phyloP scores from a whole-genome alignment of 2,888 invertebrate species.

The Ryuthela nishihirai region DNA sequence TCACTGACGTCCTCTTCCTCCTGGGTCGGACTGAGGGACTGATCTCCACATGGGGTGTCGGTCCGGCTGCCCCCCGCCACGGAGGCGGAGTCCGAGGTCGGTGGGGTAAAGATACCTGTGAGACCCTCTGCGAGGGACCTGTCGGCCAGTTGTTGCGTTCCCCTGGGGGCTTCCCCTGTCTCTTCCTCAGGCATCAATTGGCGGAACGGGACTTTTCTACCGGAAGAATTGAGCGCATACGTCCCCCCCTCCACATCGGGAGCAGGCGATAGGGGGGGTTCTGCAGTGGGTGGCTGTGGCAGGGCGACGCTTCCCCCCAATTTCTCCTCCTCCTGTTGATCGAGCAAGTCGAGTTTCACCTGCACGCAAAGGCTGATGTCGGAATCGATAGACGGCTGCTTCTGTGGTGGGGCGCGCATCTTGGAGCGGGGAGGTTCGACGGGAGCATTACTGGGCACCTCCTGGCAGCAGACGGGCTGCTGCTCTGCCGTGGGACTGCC shows the following conservation, averaged over 20 bases:
- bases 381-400: constrained; percentile 39
- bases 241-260: constrained; percentile 18
- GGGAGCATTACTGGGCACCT: neutral
- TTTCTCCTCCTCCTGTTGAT: constrained; percentile 31
- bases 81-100: constrained; percentile 21
- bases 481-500: constrained; percentile 15
- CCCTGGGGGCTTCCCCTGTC: no score
- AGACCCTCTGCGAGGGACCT: constrained; percentile 13
- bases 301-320: neutral
- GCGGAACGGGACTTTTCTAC: constrained; percentile 31
- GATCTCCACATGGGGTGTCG: constrained; percentile 3
- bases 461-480: constrained; percentile 4
- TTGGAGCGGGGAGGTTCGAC: constrained; percentile 10
- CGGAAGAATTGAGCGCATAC: constrained; percentile 13
- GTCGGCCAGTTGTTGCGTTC: no score
- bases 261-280: constrained; percentile 13
- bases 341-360: constrained; percentile 17
- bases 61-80: neutral
- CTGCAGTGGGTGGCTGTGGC: neutral
- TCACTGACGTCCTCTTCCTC: constrained; percentile 17
- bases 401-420: constrained; percentile 25
- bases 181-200: constrained; percentile 2
- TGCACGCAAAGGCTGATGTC: constrained; percentile 36
- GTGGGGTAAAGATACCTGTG: constrained; percentile 26
- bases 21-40: constrained; percentile 4